These are phyloP conservation scores for Latrodectus geometricus DNA, from an alignment of 1,140 invertebrate genomes.

Conservation along the genomic window DNA sequence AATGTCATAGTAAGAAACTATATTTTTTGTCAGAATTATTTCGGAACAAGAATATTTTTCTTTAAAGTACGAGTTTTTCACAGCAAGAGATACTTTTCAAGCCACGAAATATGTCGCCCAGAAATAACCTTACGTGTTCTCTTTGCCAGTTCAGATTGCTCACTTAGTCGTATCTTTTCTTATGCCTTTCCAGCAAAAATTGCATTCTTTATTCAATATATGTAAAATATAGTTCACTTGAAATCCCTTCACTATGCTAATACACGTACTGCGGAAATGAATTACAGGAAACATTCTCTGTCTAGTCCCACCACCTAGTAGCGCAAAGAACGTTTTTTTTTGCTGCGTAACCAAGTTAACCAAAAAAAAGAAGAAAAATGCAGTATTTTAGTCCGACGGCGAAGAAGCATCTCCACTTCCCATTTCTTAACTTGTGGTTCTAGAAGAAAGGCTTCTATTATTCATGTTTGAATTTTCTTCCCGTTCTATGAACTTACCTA, in stretches of 20 bases:
- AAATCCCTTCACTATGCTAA: background rate
- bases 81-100: no score
- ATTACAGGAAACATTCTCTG: conserved; percentile 1
- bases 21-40: no score
- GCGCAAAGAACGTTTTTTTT: background rate
- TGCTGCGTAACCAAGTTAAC: background rate
- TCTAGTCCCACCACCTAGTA: background rate
- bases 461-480: conserved; percentile 12
- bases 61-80: no score
- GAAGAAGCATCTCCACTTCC: background rate
- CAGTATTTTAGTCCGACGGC: background rate
- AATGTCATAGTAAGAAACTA: no score
- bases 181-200: no score
- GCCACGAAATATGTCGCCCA: no score
- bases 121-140: no score
- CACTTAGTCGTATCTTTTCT: no score
- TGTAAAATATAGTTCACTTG: background rate
- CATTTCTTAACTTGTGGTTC: background rate
- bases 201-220: background rate
- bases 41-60: no score
- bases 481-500: background rate
- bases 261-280: background rate
- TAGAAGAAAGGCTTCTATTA: conserved; percentile 6
- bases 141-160: no score
- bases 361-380: background rate